Evolutionary conservation across 2,888 invertebrate species (phyloP).

Genomic region (Cerastis rubricosa): DNA sequence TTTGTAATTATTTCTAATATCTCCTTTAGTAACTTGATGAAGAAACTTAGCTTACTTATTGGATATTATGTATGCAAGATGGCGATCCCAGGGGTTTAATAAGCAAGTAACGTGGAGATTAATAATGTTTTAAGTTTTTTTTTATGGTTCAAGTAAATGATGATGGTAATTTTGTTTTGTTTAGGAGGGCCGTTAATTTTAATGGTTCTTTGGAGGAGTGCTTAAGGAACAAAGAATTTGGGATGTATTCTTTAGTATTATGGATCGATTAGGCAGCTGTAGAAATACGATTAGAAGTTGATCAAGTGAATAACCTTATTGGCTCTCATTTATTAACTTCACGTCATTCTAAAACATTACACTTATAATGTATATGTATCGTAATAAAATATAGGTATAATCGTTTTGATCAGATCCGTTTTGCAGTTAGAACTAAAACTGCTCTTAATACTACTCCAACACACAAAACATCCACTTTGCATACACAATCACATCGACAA

Average conservation of each 20-base stretch:
- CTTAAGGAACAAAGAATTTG: slow-evolving; percentile 4
- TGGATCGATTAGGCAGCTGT: too few species aligned
- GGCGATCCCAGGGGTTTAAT: slow-evolving; percentile 60
- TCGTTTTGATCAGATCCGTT: neutral
- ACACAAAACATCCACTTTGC: neutral
- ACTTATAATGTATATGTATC: too few species aligned
- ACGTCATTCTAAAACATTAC: neutral
- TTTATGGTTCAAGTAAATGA: slow-evolving; percentile 43
- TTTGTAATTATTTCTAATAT: slow-evolving; percentile 73
- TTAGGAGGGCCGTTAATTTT: slow-evolving; percentile 40
- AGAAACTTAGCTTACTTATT: slow-evolving; percentile 66
- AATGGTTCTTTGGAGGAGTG: slow-evolving; percentile 20
- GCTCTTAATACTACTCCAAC: neutral
- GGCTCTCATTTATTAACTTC: neutral
- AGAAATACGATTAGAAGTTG: neutral
- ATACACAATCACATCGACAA: neutral
- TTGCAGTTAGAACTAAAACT: neutral
- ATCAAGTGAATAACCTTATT: neutral
- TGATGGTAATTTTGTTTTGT: slow-evolving; percentile 50
- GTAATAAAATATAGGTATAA: neutral
- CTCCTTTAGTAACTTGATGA: slow-evolving; percentile 65
- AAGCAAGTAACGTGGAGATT: slow-evolving; percentile 53
- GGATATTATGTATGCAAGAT: slow-evolving; percentile 69
- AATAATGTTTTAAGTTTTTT: slow-evolving; percentile 51
- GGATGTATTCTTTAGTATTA: neutral